phyloP scores from a whole-genome alignment of 2,888 invertebrate genomes.

The Callosobruchus maculatus region DNA sequence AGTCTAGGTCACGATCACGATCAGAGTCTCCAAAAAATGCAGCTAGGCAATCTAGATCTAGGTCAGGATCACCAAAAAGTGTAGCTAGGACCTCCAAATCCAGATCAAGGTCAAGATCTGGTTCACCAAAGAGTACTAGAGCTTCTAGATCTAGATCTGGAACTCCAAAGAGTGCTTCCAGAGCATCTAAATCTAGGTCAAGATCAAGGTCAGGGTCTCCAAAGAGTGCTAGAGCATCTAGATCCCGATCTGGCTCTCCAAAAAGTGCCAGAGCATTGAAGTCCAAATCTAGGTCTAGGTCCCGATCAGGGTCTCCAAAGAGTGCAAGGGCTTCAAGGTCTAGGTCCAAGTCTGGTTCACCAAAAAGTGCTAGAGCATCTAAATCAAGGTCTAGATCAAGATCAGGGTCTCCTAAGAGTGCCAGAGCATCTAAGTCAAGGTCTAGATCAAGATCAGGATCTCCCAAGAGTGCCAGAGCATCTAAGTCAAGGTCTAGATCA shows the following conservation, averaged over 20 bases:
- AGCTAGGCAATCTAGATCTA: neutral
- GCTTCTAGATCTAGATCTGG: constrained; percentile 9
- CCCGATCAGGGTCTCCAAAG: constrained; percentile 17
- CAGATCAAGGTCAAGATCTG: neutral
- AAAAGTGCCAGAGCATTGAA: neutral
- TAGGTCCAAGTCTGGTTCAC: constrained; percentile 14
- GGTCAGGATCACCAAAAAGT: neutral
- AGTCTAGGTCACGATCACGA: constrained; percentile 26
- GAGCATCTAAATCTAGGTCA: neutral
- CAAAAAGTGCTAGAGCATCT: constrained; percentile 4
- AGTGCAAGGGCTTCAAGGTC: constrained; percentile 11
- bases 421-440: constrained; percentile 8
- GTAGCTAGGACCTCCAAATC: neutral
- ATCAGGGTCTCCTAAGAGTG: constrained; percentile 21
- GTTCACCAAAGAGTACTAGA: constrained; percentile 23
- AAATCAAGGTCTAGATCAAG: constrained; percentile 33
- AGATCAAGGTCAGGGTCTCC: constrained; percentile 4
- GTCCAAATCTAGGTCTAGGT: constrained; percentile 18
- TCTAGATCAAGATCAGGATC: constrained; percentile 17
- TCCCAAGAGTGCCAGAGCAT: constrained; percentile 2
- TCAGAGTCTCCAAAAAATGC: neutral
- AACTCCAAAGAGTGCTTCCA: neutral
- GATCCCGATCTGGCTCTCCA: constrained; percentile 7
- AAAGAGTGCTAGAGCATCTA: constrained; percentile 26
- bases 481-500: constrained; percentile 19